phyloP scores from a whole-genome alignment of 2,888 invertebrate genomes.

The Yponomeuta malinellus region DNA sequence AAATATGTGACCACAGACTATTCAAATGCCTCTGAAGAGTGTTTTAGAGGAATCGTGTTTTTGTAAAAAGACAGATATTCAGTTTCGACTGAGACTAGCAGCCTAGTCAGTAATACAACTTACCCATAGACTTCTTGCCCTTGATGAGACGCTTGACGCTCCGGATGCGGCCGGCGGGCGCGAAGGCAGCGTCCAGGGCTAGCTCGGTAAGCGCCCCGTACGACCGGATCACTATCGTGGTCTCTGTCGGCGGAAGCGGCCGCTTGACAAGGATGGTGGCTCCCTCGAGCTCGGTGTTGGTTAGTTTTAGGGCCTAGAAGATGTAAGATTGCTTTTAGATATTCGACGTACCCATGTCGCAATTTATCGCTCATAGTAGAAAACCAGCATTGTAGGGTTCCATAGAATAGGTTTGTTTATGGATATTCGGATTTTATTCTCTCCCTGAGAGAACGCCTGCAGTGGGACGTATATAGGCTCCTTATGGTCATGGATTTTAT shows the following conservation, averaged over 20 bases:
- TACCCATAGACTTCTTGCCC: constrained; percentile 51
- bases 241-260: constrained; percentile 40
- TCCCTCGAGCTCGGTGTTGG: constrained; percentile 38
- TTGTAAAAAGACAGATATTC: too few relatives aligned
- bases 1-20: too few relatives aligned
- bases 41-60: too few relatives aligned
- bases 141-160: constrained; percentile 45
- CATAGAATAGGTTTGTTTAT: too few relatives aligned
- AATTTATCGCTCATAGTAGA: background rate
- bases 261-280: constrained; percentile 39
- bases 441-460: too few relatives aligned
- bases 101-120: constrained; percentile 12
- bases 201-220: constrained; percentile 43
- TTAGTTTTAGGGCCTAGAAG: constrained; percentile 49
- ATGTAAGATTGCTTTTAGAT: background rate
- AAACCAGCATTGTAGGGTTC: too few relatives aligned
- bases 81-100: too few relatives aligned
- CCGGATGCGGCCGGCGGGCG: constrained; percentile 45
- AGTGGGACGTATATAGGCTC: too few relatives aligned
- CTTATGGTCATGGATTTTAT: too few relatives aligned
- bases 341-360: background rate
- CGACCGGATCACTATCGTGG: constrained; percentile 47
- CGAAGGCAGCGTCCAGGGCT: constrained; percentile 39
- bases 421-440: too few relatives aligned
- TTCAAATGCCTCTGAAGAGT: too few relatives aligned